Evolutionary conservation across 2,888 invertebrate species (phyloP).

Genomic region (Apamea monoglypha): DNA sequence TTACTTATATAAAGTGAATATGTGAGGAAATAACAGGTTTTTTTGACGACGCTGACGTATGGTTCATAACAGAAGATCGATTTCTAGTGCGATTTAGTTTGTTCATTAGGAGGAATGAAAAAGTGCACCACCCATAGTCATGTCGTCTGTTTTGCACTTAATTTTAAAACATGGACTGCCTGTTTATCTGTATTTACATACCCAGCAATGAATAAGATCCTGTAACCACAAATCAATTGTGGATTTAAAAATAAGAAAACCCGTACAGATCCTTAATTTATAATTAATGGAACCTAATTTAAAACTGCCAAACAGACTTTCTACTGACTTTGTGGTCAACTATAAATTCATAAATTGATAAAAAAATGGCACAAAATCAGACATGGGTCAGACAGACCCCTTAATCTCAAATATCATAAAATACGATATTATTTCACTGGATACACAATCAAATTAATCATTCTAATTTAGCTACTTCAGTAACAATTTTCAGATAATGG

Average conservation of each 20-base stretch:
- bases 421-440: slow-evolving; percentile 58
- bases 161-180: slow-evolving; percentile 32
- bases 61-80: background rate
- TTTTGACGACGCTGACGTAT: background rate
- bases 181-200: slow-evolving; percentile 5
- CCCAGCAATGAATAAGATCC: slow-evolving; percentile 20
- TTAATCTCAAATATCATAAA: slow-evolving; percentile 69
- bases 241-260: slow-evolving; percentile 45
- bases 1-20: background rate
- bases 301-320: slow-evolving; percentile 61
- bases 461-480: slow-evolving; percentile 62
- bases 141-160: background rate
- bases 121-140: background rate
- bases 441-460: slow-evolving; percentile 39
- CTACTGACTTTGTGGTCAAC: slow-evolving; percentile 55
- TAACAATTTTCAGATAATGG: slow-evolving; percentile 71
- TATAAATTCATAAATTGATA: slow-evolving; percentile 55
- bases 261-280: slow-evolving; percentile 55
- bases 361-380: slow-evolving; percentile 73
- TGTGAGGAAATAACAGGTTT: background rate
- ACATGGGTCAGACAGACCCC: slow-evolving; percentile 65
- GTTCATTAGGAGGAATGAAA: background rate
- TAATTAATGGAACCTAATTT: slow-evolving; percentile 44
- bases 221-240: slow-evolving; percentile 44
- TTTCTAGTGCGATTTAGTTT: background rate